These are phyloP conservation scores for Callinectes sapidus DNA, from an alignment of 2,888 invertebrate genomes.

Conservation along the genomic window DNA sequence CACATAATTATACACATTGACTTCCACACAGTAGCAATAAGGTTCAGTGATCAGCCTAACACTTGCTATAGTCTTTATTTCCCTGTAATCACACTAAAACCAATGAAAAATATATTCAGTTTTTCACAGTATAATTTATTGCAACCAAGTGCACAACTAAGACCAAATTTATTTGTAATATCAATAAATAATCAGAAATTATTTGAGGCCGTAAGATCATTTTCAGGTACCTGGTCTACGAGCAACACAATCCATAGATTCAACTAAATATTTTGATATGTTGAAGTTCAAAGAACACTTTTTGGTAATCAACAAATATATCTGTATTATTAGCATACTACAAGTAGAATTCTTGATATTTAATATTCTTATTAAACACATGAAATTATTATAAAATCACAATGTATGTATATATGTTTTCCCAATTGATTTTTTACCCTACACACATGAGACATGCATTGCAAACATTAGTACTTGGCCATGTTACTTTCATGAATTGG, in stretches of 20 bases:
- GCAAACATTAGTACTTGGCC: conserved; percentile 34
- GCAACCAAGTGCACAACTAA: background rate
- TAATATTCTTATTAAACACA: conserved; percentile 17
- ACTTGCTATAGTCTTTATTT: conserved; percentile 27
- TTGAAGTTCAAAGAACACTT: conserved; percentile 19
- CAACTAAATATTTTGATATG: conserved; percentile 4
- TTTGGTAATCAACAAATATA: background rate
- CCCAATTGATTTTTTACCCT: background rate
- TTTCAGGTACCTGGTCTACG: conserved; percentile 49
- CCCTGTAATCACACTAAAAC: conserved; percentile 33
- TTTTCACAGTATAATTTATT: background rate
- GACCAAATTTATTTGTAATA: conserved; percentile 7
- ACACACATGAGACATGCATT: conserved; percentile 22
- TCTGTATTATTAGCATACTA: conserved; percentile 22
- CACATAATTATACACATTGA: background rate
- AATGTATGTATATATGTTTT: conserved; percentile 10
- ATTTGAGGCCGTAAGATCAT: conserved; percentile 38
- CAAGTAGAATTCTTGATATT: conserved; percentile 26
- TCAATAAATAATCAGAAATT: conserved; percentile 29
- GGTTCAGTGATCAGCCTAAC: conserved; percentile 17
- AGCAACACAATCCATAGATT: conserved; percentile 29
- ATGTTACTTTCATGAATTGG: conserved; percentile 16
- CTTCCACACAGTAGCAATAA: background rate
- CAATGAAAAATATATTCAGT: conserved; percentile 12
- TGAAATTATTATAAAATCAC: conserved; percentile 33